Evolutionary conservation across 2,113 vertebrate genomes (phyloP).

Genomic region (Panthera leo): DNA sequence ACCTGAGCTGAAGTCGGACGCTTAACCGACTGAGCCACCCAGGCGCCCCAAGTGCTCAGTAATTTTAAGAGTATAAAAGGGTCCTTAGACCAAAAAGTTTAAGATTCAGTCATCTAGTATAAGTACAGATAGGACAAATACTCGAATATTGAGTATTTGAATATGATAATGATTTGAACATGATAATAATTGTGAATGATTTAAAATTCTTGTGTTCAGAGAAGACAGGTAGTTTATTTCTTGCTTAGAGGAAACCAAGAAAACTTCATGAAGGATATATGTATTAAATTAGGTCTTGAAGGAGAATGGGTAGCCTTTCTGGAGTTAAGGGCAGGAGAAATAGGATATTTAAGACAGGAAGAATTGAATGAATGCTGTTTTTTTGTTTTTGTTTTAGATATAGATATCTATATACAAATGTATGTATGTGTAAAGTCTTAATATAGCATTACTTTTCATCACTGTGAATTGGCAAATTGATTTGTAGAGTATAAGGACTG

Average conservation of each 20-base stretch:
- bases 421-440: not conserved
- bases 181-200: not conserved
- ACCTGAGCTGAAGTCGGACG: too few species aligned
- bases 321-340: not conserved
- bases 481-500: not conserved
- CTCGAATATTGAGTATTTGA: not conserved
- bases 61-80: not conserved
- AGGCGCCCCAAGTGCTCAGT: not conserved
- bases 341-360: not conserved
- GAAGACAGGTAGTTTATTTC: not conserved
- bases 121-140: not conserved
- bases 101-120: not conserved
- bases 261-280: not conserved
- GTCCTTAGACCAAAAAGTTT: not conserved
- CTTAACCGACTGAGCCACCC: too few species aligned
- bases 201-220: not conserved
- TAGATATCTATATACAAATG: not conserved
- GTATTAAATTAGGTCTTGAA: slow-evolving; percentile 10
- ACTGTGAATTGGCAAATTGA: not conserved
- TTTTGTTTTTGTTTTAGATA: not conserved
- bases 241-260: not conserved
- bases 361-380: not conserved
- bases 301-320: not conserved
- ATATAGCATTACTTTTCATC: not conserved
- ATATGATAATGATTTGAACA: not conserved